A percentile compares a stretch with the other conserved stretches of the same genome.
Conservation (phyloP, 2,113 vertebrate species). For the Fukomys damarensis region DNA sequence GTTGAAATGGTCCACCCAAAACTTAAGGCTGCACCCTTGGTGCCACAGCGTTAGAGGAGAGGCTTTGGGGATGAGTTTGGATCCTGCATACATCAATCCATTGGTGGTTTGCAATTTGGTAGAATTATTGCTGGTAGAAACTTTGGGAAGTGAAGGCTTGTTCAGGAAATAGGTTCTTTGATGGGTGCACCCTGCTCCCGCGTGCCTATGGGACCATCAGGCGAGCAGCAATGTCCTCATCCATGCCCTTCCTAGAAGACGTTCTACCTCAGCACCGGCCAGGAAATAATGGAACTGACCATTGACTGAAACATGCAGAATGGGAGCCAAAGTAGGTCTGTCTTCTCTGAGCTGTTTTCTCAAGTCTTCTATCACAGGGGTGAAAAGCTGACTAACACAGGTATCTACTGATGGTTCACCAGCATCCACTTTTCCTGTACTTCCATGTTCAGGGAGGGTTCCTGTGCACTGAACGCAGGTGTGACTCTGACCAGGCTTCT, state of each 20-base stretch:
- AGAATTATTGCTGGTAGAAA: neutral
- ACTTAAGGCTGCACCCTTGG: neutral
- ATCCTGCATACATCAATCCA: too few species aligned
- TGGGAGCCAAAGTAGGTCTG: neutral
- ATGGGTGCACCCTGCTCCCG: neutral
- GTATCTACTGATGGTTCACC: neutral
- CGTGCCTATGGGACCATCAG: neutral
- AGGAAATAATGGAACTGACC: neutral
- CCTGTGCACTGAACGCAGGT: neutral
- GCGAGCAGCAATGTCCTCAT: neutral
- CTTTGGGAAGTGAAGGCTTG: neutral
- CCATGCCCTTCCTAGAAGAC: neutral
- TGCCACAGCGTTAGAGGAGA: neutral
- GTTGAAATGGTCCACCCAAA: neutral
- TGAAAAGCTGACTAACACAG: neutral
- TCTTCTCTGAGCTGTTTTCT: neutral
- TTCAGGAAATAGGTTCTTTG: neutral
- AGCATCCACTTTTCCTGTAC: neutral
- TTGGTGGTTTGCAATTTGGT: neutral
- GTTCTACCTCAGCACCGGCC: neutral
- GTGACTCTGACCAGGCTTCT: neutral
- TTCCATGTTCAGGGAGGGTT: neutral
- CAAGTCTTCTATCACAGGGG: neutral
- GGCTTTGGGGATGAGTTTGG: neutral
- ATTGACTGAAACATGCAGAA: too few species aligned